A percentile compares a stretch with the other conserved stretches of the same genome.
Evolutionary conservation across 2,113 vertebrate genomes (phyloP).

Genomic region (Himantopus leucocephalus): DNA sequence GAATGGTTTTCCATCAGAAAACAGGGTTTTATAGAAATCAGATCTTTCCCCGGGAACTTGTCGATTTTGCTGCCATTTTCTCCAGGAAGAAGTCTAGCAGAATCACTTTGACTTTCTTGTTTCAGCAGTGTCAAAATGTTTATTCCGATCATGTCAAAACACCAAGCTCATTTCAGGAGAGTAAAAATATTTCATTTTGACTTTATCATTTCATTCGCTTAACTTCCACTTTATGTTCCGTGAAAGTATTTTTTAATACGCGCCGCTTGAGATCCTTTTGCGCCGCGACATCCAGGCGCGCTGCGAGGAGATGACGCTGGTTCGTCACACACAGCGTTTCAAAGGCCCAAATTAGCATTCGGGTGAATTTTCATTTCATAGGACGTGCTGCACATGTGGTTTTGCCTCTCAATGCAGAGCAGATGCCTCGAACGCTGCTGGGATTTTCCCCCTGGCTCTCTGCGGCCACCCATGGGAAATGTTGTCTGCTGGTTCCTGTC

Average conservation of each 20-base stretch:
- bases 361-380: neutral
- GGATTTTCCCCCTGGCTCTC: neutral
- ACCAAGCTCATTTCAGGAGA: slow-evolving; percentile 33
- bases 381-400: neutral
- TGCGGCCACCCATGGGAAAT: neutral
- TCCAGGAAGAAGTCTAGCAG: neutral
- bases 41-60: neutral
- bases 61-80: slow-evolving; percentile 37
- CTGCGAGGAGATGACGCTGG: neutral
- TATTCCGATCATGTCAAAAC: slow-evolving; percentile 54
- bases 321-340: rapidly evolving
- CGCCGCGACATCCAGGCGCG: rapidly evolving
- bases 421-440: rapidly evolving
- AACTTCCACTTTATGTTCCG: slow-evolving; percentile 16
- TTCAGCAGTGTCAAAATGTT: slow-evolving; percentile 67
- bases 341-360: neutral
- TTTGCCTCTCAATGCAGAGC: neutral
- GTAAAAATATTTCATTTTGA: slow-evolving; percentile 41
- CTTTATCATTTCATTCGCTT: slow-evolving; percentile 12
- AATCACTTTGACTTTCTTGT: slow-evolving; percentile 61
- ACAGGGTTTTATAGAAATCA: neutral
- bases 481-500: rapidly evolving
- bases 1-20: neutral
- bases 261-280: neutral
- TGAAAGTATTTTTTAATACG: neutral